Evolutionary conservation across 2,888 invertebrate species (phyloP), one percentile per base, ranked within the genome.

Genomic region (Prionchulus punctatus): DNA sequence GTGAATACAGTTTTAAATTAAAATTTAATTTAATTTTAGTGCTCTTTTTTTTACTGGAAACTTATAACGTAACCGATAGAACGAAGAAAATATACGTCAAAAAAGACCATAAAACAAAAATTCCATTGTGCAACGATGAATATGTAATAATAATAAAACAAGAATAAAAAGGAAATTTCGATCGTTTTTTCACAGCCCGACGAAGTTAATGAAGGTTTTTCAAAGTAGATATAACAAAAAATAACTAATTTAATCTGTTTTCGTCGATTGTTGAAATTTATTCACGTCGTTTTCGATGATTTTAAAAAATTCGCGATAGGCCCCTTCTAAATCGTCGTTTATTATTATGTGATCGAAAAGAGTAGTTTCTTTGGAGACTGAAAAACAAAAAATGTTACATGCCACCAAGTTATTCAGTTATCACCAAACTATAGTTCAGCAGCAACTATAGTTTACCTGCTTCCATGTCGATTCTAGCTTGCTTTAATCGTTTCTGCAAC

Each of bases 311-410:
- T 83, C 79, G 43, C 75, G 71, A 70, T 90, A 91, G 1, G 91
- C 86, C 64, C 79, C 78, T 48, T 86, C 84, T 60, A 91, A 73
- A 62, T 82, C 79, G 66, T 86, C 85, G 71, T 92, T 92, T 53
- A 84, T 76, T 59, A 92, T 81, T 12, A 85, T 77, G 57, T 82
- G 76, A 70, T 92, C 83, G 71, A 91, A 90, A 71, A 89, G 87
- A 1, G 83, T 83, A 1, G 83, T 80, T 45, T 71, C 71, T 61
- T 76, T 56, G 21, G 59, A 63, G 31, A 67, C 67, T 66, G 55
- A 58, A 66, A 54, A 30, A n/a, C n/a, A n/a, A n/a, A n/a, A n/a
- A n/a, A n/a, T 36, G 18, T 7, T 36, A 18, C 7, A 36, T 12
- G 18, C 7, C 18, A 18, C 12, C 36, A 36, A 18, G 7, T 18